phyloP scores from a whole-genome alignment of 1,140 invertebrate genomes.

The Lordiphosa mommai region DNA sequence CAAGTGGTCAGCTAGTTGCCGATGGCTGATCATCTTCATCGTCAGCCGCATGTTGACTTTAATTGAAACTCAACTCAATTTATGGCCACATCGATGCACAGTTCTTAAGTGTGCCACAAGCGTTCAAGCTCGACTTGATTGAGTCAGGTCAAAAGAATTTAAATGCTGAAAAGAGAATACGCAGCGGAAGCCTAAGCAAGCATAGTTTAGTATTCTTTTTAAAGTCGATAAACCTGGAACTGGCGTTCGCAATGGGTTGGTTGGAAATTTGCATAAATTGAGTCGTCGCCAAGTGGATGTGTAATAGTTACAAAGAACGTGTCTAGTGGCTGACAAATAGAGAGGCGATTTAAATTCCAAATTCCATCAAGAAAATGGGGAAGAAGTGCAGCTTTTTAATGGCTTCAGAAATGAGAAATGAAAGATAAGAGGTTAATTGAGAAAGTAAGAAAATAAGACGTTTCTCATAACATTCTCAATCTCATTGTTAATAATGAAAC shows the following conservation, averaged over 20 bases:
- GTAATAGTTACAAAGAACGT: conserved; percentile 17
- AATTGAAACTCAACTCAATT: conserved; percentile 62
- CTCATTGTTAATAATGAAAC: no score
- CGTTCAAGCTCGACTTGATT: conserved; percentile 72
- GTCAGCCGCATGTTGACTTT: conserved; percentile 7
- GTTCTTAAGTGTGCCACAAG: conserved; percentile 24
- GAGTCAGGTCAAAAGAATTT: conserved; percentile 79
- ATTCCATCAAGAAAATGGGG: no score
- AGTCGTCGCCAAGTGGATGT: conserved; percentile 44
- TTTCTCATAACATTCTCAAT: no score
- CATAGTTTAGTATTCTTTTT: conserved; percentile 40
- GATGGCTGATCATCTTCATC: conserved; percentile 3
- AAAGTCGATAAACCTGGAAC: not conserved
- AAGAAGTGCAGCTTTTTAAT: no score
- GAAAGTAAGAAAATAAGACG: no score
- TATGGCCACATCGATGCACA: conserved; percentile 27
- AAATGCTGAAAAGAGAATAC: conserved; percentile 33
- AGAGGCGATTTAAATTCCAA: not conserved
- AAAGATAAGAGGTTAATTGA: no score
- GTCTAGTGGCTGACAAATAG: not conserved
- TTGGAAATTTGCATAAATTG: conserved; percentile 66
- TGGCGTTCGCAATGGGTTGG: conserved; percentile 3
- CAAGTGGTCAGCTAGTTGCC: conserved; percentile 26
- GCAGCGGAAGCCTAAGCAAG: conserved; percentile 60
- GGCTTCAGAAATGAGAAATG: no score